phyloP scores from a whole-genome alignment of 2,888 invertebrate genomes.

The Cataglyphis albicans region DNA sequence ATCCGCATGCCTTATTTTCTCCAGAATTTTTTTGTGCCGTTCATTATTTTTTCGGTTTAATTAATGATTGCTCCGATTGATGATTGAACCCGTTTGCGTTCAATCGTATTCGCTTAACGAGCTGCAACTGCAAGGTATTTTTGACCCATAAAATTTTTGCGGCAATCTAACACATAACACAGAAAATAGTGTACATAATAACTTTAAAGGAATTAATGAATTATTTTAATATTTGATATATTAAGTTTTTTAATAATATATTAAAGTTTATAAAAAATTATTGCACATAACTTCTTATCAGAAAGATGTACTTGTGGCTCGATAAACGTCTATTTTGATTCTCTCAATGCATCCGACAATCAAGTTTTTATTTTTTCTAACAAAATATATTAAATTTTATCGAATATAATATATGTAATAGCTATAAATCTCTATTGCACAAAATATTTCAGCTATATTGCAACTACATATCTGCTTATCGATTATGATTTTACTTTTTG shows the following conservation, averaged over 20 bases:
- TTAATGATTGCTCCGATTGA: background rate
- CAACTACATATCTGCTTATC: background rate
- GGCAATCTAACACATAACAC: background rate
- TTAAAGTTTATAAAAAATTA: background rate
- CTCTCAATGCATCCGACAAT: background rate
- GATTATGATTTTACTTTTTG: conserved; percentile 26
- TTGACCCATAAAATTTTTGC: background rate
- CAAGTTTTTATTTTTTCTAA: background rate
- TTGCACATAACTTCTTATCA: background rate
- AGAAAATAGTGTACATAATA: background rate
- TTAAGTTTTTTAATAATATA: background rate
- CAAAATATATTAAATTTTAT: conserved; percentile 17
- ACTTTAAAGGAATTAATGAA: background rate
- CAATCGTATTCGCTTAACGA: conserved; percentile 17
- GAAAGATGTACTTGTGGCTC: background rate
- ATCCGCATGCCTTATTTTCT: conserved; percentile 27
- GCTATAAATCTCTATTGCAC: background rate
- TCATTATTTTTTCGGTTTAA: conserved; percentile 42
- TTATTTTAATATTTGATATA: background rate
- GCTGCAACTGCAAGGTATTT: conserved; percentile 1
- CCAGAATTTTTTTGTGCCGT: background rate
- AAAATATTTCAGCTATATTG: background rate
- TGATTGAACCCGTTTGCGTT: conserved; percentile 5
- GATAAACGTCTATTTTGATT: background rate
- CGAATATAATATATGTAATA: background rate